phyloP scores from a whole-genome alignment of 2,797 vertebrate species.

The Scolopax bukidnonensis region DNA sequence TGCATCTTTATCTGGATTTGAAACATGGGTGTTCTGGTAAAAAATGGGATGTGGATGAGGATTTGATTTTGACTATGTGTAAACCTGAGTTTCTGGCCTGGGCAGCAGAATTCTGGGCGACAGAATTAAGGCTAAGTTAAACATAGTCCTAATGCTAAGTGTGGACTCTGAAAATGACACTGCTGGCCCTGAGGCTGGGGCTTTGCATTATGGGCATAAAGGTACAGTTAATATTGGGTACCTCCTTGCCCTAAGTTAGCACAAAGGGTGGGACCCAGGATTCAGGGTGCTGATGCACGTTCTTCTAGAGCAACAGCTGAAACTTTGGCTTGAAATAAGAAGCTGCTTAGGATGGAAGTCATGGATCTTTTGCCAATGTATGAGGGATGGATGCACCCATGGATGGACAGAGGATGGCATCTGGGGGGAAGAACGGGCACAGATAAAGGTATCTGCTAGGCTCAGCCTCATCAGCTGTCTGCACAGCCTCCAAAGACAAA shows the following conservation, averaged over 20 bases:
- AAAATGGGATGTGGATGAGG: not conserved
- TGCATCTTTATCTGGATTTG: not conserved
- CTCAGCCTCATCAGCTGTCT: not conserved
- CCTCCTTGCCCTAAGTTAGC: not conserved
- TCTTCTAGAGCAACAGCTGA: not conserved
- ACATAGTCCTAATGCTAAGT: not conserved
- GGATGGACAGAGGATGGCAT: not conserved
- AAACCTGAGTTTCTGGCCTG: not conserved
- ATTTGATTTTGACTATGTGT: not conserved
- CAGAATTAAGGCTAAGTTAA: not conserved
- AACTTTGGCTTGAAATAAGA: not conserved
- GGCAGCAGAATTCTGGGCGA: not conserved
- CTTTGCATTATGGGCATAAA: not conserved
- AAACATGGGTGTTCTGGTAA: not conserved
- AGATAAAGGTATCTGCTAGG: not conserved
- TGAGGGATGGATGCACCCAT: not conserved
- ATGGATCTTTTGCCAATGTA: not conserved
- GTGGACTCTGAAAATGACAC: not conserved
- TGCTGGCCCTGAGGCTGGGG: not conserved
- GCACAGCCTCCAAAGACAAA: not conserved
- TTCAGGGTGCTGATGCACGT: not conserved
- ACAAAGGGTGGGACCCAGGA: not conserved
- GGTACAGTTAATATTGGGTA: not conserved
- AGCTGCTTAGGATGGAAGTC: not conserved
- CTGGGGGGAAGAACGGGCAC: not conserved